Conservation (phyloP, 1,140 invertebrate species). For the Zaprionus gabonicus region DNA sequence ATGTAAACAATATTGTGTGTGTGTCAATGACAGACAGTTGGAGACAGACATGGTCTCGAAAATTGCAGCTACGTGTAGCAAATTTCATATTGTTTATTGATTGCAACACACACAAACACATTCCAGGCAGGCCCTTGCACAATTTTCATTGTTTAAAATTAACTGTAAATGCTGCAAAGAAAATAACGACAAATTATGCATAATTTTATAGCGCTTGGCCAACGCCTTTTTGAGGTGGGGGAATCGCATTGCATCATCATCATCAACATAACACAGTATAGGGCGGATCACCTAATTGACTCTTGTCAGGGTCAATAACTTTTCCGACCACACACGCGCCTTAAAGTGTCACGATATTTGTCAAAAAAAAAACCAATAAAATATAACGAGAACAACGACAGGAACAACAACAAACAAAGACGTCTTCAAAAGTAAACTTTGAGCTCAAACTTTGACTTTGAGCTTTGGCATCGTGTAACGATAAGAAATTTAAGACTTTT, state of each 20-base stretch:
- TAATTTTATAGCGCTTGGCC: conserved; percentile 36
- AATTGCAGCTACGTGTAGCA: conserved; percentile 23
- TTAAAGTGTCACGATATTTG: conserved; percentile 56
- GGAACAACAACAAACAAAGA: conserved; percentile 15
- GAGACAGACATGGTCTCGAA: conserved; percentile 18
- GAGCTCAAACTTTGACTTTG: conserved; percentile 14
- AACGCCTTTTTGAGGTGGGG: conserved; percentile 17
- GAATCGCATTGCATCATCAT: conserved; percentile 56
- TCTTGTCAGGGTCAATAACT: conserved; percentile 64
- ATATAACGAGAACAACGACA: conserved; percentile 1
- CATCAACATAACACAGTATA: conserved; percentile 34
- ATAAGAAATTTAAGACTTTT: conserved; percentile 3
- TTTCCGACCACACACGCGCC: conserved; percentile 11
- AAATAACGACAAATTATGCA: conserved; percentile 39
- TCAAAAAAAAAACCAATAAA: conserved; percentile 8
- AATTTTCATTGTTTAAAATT: conserved; percentile 18
- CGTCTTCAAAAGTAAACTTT: conserved; percentile 43
- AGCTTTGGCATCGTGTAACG: background rate
- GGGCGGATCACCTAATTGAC: conserved; percentile 58
- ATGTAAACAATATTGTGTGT: conserved; percentile 15
- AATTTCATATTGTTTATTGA: conserved; percentile 29
- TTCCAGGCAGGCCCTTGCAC: background rate
- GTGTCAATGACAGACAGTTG: conserved; percentile 42
- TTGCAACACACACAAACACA: conserved; percentile 27
- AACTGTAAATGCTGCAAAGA: conserved; percentile 17